phyloP scores from a whole-genome alignment of 2,797 vertebrate species.

The Chelmon rostratus region DNA sequence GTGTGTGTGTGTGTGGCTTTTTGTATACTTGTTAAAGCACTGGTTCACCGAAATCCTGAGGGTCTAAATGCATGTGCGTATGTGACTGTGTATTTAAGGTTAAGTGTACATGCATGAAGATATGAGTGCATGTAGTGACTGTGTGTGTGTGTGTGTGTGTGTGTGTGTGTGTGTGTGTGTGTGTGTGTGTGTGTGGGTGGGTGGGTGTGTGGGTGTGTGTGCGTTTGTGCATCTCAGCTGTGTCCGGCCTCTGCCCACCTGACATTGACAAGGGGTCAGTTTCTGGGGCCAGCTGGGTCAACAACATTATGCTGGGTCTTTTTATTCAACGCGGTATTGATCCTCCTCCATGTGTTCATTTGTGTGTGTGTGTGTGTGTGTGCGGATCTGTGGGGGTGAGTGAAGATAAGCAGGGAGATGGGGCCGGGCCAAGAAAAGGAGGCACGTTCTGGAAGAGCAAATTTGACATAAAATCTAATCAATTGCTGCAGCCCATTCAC shows the following conservation, averaged over 20 bases:
- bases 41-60: conserved; percentile 17
- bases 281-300: conserved; percentile 75
- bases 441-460: conserved; percentile 73
- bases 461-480: conserved; percentile 75
- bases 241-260: conserved; percentile 33
- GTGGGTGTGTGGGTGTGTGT: not conserved
- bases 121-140: not conserved
- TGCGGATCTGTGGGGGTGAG: conserved; percentile 44
- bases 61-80: not conserved
- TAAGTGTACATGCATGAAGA: not conserved
- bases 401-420: conserved; percentile 65
- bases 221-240: conserved; percentile 17
- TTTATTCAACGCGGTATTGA: conserved; percentile 77
- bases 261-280: conserved; percentile 57
- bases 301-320: conserved; percentile 67
- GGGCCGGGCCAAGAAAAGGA: conserved; percentile 65
- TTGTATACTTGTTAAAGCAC: conserved; percentile 11
- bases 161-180: not conserved
- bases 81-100: not conserved
- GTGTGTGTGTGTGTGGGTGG: not conserved
- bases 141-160: not conserved
- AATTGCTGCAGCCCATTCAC: conserved; percentile 58
- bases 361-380: conserved; percentile 24
- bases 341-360: conserved; percentile 54
- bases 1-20: conserved; percentile 18